These are phyloP conservation scores for Neolamprologus modestus DNA, from an alignment of 2,113 vertebrate genomes.

Conservation along the genomic window DNA sequence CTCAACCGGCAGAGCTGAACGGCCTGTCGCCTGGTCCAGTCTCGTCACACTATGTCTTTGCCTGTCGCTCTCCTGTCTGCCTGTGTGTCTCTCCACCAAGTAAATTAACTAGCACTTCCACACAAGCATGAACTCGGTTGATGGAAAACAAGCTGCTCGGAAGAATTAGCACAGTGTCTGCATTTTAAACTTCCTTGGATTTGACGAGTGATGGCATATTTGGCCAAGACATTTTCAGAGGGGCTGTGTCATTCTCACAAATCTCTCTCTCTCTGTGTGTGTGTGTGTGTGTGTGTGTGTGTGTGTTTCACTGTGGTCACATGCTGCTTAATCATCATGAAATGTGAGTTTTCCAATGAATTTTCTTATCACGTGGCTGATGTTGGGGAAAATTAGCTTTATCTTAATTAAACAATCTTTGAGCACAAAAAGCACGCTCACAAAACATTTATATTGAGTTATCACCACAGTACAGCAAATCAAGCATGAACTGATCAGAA, in stretches of 20 bases:
- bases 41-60: constrained; percentile 15
- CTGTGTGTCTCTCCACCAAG: constrained; percentile 1
- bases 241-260: background rate
- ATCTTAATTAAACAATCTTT: constrained; percentile 9
- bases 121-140: constrained; percentile 17
- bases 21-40: constrained; percentile 7
- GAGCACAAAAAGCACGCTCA: background rate
- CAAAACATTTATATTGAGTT: background rate
- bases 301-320: constrained; percentile 18
- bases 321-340: constrained; percentile 37
- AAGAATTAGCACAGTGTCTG: constrained; percentile 39
- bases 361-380: constrained; percentile 1
- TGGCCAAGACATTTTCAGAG: constrained; percentile 31
- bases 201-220: constrained; percentile 28
- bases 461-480: background rate
- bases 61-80: constrained; percentile 7
- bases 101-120: constrained; percentile 36
- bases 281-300: background rate
- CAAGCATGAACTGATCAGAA: background rate
- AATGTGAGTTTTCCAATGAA: background rate
- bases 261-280: background rate
- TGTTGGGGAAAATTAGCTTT: background rate
- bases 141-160: constrained; percentile 42
- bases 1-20: background rate
- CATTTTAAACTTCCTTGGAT: constrained; percentile 15